Percentiles rank a stretch among this genome's conserved stretches.
These are phyloP conservation scores for Tolmerus cingulatus DNA, from an alignment of 2,888 invertebrate species.

Conservation along the genomic window DNA sequence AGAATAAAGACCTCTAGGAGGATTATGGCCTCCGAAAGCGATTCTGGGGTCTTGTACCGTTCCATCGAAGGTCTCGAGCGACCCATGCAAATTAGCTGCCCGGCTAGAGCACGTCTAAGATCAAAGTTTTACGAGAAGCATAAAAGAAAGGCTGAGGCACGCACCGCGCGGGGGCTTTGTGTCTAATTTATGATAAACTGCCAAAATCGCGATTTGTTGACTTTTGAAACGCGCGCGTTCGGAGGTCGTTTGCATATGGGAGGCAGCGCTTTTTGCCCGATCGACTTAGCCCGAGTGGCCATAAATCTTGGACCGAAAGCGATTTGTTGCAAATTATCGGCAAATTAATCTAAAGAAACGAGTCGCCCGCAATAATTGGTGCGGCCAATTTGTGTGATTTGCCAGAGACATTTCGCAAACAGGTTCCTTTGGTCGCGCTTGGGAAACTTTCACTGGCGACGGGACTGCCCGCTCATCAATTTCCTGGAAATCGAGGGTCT, in stretches of 20 bases:
- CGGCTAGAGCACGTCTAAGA: conserved; percentile 1
- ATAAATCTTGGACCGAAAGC: conserved; percentile 10
- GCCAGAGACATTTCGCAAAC: conserved; percentile 8
- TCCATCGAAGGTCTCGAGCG: not conserved
- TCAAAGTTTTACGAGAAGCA: not conserved
- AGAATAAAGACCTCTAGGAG: conserved; percentile 11
- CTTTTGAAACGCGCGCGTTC: not conserved
- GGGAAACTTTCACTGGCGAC: conserved; percentile 13
- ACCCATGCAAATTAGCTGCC: conserved; percentile 16
- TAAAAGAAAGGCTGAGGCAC: conserved; percentile 12
- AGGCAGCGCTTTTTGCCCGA: not conserved
- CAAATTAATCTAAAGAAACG: conserved; percentile 13
- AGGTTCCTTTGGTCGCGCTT: not conserved
- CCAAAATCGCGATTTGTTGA: not conserved
- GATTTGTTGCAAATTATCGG: conserved; percentile 26
- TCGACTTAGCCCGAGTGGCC: not conserved
- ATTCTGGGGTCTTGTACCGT: conserved; percentile 26
- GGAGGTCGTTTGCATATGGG: conserved; percentile 5
- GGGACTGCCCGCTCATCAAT: not conserved
- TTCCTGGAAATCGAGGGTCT: not conserved
- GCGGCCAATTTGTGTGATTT: not conserved
- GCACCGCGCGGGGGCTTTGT: not conserved
- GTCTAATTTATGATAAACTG: conserved; percentile 23
- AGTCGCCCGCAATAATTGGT: not conserved
- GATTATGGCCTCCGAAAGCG: not conserved